Evolutionary conservation across 53 echinoderm and acorn worm genomes (phyloP).

Genomic region (Holothuria leucospilota): DNA sequence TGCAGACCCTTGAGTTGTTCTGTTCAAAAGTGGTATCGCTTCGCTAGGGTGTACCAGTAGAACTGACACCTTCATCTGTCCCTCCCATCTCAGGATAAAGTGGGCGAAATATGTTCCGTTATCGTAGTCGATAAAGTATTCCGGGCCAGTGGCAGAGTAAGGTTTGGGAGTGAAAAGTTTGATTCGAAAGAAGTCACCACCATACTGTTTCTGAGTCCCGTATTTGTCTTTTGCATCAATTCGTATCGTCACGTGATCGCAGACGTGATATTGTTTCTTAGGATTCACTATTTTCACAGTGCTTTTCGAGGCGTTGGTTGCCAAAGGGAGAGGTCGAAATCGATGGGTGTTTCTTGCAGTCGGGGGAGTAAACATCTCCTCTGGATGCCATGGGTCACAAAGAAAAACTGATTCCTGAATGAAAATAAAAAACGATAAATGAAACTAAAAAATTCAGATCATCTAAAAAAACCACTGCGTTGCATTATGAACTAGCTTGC

Average conservation of each 20-base stretch:
- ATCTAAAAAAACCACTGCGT: too few species aligned
- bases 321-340: too few species aligned
- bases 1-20: background rate
- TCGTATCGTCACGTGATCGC: conserved; percentile 12
- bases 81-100: conserved; percentile 60
- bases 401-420: too few species aligned
- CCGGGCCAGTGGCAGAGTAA: conserved; percentile 19
- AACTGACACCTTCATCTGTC: conserved; percentile 16
- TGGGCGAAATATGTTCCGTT: conserved; percentile 58
- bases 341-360: too few species aligned
- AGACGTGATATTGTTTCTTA: conserved; percentile 14
- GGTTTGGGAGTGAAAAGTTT: conserved; percentile 28
- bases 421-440: too few species aligned
- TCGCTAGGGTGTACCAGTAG: conserved; percentile 56
- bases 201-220: background rate
- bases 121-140: conserved; percentile 53
- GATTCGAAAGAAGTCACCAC: conserved; percentile 36
- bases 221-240: conserved; percentile 15
- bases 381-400: too few species aligned
- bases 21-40: conserved; percentile 32
- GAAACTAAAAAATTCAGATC: too few species aligned
- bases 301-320: background rate
- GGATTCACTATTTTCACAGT: conserved; percentile 2
- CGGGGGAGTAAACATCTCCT: too few species aligned
- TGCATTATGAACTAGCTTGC: too few species aligned